A percentile compares a stretch with the other conserved stretches of the same genome.
phyloP scores from a whole-genome alignment of 1,140 invertebrate species.

The Eupristina koningsbergeri region DNA sequence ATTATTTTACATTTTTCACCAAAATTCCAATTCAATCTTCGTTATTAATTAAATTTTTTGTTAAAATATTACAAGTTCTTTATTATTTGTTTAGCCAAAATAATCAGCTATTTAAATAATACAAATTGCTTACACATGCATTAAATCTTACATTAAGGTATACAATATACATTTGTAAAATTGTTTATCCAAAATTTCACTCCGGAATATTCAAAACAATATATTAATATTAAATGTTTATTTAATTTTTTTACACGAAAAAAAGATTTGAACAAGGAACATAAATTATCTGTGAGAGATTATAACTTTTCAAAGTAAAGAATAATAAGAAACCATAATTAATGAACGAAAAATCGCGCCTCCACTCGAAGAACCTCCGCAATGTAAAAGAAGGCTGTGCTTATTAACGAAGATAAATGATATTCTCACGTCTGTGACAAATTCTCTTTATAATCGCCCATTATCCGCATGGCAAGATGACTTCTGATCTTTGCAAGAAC shows the following conservation, averaged over 20 bases:
- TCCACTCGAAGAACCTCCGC: background rate
- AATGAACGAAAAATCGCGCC: constrained; percentile 31
- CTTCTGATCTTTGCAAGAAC: background rate
- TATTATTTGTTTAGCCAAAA: no score
- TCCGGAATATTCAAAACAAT: no score
- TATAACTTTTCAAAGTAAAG: constrained; percentile 18
- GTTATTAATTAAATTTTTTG: no score
- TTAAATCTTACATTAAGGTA: no score
- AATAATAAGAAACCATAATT: constrained; percentile 25
- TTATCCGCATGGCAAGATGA: constrained; percentile 10
- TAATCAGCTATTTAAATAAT: no score
- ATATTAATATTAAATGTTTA: background rate
- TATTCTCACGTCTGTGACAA: constrained; percentile 10
- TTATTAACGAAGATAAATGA: constrained; percentile 39
- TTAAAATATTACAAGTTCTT: no score
- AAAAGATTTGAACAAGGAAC: background rate
- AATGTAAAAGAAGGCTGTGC: background rate
- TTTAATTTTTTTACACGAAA: background rate
- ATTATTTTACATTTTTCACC: no score
- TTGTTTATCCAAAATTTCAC: background rate
- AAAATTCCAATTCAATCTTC: no score
- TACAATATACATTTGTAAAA: no score
- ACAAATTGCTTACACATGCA: no score
- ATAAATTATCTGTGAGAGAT: constrained; percentile 27
- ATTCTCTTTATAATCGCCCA: constrained; percentile 40